Evolutionary conservation across 2,113 vertebrate species (phyloP).

Genomic region (Capreolus pygargus): DNA sequence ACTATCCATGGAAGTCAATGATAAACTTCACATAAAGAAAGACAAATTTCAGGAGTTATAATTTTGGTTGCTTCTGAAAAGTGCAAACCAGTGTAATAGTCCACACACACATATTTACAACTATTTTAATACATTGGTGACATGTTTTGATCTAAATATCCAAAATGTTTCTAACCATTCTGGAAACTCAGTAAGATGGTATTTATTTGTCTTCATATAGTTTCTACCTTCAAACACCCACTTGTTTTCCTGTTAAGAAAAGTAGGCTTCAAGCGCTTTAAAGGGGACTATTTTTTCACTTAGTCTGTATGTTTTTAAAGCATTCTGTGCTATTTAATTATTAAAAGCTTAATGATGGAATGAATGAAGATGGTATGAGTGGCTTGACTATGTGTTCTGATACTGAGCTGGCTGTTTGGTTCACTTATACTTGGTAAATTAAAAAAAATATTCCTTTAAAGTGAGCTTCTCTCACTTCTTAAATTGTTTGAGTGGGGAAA

Average conservation of each 20-base stretch:
- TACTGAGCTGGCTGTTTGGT: background rate
- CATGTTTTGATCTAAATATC: background rate
- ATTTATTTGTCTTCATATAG: conserved; percentile 30
- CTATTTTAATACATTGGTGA: background rate
- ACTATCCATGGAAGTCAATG: background rate
- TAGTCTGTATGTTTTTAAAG: background rate
- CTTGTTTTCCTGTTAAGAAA: background rate
- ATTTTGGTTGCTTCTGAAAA: conserved; percentile 7
- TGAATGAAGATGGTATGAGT: background rate
- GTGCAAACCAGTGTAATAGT: background rate
- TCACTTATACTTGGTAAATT: background rate
- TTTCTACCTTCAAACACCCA: background rate
- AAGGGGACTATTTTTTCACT: background rate
- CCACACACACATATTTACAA: background rate
- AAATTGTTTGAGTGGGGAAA: conserved; percentile 16
- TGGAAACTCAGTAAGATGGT: background rate
- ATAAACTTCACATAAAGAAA: background rate
- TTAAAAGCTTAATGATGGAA: background rate
- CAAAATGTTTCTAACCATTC: conserved; percentile 4
- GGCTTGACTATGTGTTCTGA: background rate
- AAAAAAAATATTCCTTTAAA: background rate
- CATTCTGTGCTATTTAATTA: background rate
- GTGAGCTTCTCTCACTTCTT: background rate
- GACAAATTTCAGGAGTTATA: background rate
- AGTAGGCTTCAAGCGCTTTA: background rate